Conservation (phyloP, 2,888 invertebrate species). For the Meiosimyza decipiens region DNA sequence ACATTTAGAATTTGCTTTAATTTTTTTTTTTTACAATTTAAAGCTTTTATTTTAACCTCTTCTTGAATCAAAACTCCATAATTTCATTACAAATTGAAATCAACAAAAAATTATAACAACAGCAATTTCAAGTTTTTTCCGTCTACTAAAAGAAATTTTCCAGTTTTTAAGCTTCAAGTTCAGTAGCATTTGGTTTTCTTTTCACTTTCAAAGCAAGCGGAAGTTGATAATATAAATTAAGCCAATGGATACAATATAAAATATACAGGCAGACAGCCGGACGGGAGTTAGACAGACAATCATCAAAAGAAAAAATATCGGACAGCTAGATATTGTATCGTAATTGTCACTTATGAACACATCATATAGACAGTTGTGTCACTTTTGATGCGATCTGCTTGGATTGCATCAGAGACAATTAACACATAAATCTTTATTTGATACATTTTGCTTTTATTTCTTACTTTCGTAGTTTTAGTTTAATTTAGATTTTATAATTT, state of each 20-base stretch:
- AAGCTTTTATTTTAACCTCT: too few relatives aligned
- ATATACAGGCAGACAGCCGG: neutral
- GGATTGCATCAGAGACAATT: neutral
- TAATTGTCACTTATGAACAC: neutral
- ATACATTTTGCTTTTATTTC: too few relatives aligned
- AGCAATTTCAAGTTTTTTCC: neutral
- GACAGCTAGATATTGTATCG: too few relatives aligned
- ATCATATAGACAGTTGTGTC: neutral
- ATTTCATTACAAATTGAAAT: too few relatives aligned
- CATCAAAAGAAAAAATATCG: too few relatives aligned
- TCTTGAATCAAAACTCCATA: too few relatives aligned
- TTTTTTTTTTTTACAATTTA: too few relatives aligned
- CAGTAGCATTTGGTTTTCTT: constrained; percentile 34
- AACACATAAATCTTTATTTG: too few relatives aligned
- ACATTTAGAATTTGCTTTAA: too few relatives aligned
- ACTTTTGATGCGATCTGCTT: neutral
- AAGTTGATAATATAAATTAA: constrained; percentile 14
- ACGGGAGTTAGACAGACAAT: neutral
- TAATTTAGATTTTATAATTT: too few relatives aligned
- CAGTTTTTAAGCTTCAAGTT: constrained; percentile 31
- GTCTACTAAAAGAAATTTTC: neutral
- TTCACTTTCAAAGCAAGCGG: constrained; percentile 19
- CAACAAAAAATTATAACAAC: neutral
- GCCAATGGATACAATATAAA: neutral
- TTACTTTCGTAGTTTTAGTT: too few relatives aligned